Conservation (phyloP, 1,140 invertebrate species). For the Heliconius nattereri region DNA sequence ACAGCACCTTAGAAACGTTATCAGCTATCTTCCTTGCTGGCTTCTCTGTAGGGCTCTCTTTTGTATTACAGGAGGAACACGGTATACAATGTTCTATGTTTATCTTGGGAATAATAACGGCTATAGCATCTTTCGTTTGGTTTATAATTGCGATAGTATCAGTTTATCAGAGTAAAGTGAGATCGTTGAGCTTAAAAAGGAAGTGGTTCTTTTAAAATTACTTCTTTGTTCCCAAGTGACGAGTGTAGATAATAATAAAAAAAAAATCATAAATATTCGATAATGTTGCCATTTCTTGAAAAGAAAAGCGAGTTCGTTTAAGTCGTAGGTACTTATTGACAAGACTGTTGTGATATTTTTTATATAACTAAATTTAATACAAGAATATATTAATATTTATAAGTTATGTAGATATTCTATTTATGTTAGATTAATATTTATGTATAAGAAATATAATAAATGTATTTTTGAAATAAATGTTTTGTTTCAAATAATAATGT, state of each 20-base stretch:
- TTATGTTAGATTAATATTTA: neutral
- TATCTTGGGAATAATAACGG: constrained; percentile 54
- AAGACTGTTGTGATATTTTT: constrained; percentile 16
- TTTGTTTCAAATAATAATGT: neutral
- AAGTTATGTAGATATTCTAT: neutral
- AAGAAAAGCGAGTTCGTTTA: neutral
- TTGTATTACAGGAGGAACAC: constrained; percentile 46
- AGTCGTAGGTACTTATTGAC: constrained; percentile 1
- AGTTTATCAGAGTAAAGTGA: constrained; percentile 62
- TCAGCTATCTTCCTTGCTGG: constrained; percentile 53
- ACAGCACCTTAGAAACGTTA: constrained; percentile 68
- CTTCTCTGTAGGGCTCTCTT: constrained; percentile 55
- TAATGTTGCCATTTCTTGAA: neutral
- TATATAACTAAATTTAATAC: neutral
- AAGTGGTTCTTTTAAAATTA: constrained; percentile 39
- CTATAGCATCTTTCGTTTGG: constrained; percentile 57
- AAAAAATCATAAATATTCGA: neutral
- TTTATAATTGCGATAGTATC: constrained; percentile 53
- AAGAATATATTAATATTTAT: neutral
- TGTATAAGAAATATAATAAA: neutral
- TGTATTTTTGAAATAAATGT: neutral
- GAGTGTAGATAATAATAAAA: too few species aligned
- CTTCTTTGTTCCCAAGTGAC: neutral
- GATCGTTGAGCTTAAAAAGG: constrained; percentile 50
- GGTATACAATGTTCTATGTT: constrained; percentile 61